Evolutionary conservation across 2,888 invertebrate species (phyloP), one percentile per base, ranked within the genome.

Genomic region (Coenonympha arcania): DNA sequence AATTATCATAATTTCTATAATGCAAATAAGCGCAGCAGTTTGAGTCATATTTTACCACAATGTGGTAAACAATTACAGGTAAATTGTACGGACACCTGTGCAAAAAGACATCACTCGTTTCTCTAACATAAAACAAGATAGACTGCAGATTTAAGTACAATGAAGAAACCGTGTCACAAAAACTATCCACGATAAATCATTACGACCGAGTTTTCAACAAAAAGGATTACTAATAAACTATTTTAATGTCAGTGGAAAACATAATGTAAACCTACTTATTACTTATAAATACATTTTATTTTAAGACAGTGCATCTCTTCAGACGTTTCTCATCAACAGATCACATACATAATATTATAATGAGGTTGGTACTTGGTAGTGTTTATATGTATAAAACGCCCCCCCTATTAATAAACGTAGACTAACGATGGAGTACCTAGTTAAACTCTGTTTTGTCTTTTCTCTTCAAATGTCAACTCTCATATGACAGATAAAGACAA

Each of bases 51-150:
- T 45, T 46, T 2, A 26, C 24, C 11, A 47, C 22, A 42, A 24
- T 18, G 41, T 36, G 13, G 41, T 43, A 46, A 43, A 43, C 28
- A 39, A 46, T 42, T 46, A 45, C 45, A 39, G 37, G 26, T 30
- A 40, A 52, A 53, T 47, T 34, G 34, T 34, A 30, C 24, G 31
- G 30, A 34, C 52, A 55, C 42, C 49, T 44, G 55, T 47, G 31
- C 43, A 55, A 47, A 52, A 52, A 49, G 15, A 9, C 11, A 48
- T 33, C 34, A 18, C 41, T 22, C 18, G 6, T 52, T 36, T 36
- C 30, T 47, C 30, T 49, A 36, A 20, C 44, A 44, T 50, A 45
- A 50, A 30, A 45, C 48, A 40, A 51, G 41, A 37, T 31, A 19
- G 4, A 33, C 13, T 19, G 13, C 9, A 15, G 37, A 11, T 13